phyloP scores from a whole-genome alignment of 1,140 invertebrate genomes.

The Bombus sibiricus region DNA sequence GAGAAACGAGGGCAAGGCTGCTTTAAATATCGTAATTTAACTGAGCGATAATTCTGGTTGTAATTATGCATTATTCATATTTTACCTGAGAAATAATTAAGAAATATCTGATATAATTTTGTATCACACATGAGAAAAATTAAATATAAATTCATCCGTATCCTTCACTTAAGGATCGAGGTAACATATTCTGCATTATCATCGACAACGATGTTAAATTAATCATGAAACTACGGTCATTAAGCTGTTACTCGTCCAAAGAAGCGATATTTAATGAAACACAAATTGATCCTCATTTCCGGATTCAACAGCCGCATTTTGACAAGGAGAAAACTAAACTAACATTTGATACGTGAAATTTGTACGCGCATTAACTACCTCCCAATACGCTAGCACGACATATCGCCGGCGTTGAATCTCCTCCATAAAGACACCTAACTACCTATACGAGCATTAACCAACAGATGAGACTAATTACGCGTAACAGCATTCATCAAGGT shows the following conservation, averaged over 20 bases:
- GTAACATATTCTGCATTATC: no score
- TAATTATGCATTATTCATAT: not conserved
- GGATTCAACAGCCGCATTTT: not conserved
- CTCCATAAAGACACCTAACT: not conserved
- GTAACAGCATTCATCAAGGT: not conserved
- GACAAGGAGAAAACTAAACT: not conserved
- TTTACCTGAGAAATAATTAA: not conserved
- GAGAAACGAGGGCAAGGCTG: not conserved
- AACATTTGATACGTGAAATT: not conserved
- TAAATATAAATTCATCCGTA: not conserved
- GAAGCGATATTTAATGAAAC: not conserved
- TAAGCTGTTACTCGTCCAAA: not conserved
- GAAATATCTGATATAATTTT: not conserved
- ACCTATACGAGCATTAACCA: not conserved
- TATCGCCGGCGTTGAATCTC: no score
- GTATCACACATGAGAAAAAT: not conserved
- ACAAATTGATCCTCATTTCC: not conserved
- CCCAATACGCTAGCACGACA: not conserved
- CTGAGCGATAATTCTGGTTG: not conserved
- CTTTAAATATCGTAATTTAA: not conserved
- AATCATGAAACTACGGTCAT: no score
- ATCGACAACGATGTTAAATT: no score
- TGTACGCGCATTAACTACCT: not conserved
- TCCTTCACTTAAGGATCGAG: not conserved
- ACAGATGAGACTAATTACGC: constrained; percentile 14